phyloP scores from a whole-genome alignment of 2,797 vertebrate species.

The Neoniphon sammara region DNA sequence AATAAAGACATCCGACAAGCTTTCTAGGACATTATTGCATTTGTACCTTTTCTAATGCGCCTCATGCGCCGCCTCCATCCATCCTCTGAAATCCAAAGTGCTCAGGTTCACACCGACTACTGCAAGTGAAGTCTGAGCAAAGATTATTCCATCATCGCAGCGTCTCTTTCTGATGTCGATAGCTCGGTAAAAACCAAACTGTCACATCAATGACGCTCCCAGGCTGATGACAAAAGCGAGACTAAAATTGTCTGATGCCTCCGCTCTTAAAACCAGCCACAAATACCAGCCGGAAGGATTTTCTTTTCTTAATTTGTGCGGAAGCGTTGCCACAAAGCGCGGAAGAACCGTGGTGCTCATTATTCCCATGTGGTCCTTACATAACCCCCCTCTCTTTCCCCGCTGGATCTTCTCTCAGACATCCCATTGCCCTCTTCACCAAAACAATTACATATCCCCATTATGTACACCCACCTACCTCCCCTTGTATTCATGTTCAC shows the following conservation, averaged over 20 bases:
- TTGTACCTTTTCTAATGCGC: no score
- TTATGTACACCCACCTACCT: conserved; percentile 33
- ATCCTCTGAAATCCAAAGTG: background rate
- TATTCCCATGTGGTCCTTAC: conserved; percentile 38
- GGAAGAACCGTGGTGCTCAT: conserved; percentile 19
- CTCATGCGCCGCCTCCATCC: no score
- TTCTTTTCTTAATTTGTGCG: background rate
- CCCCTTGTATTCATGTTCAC: conserved; percentile 47
- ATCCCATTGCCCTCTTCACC: conserved; percentile 49
- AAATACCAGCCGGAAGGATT: conserved; percentile 11
- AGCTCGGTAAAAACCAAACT: conserved; percentile 44
- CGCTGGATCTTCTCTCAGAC: conserved; percentile 20
- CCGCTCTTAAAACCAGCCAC: conserved; percentile 3
- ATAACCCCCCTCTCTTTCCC: conserved; percentile 30
- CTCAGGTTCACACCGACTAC: conserved; percentile 34
- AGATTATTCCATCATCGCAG: conserved; percentile 35
- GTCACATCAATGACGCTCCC: conserved; percentile 36
- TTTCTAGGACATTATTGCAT: no score
- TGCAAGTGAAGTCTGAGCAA: conserved; percentile 39
- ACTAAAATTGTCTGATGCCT: conserved; percentile 33
- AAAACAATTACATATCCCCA: conserved; percentile 48
- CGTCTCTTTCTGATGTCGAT: conserved; percentile 58
- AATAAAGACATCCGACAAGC: no score
- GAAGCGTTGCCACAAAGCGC: background rate
- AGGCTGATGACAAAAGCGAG: conserved; percentile 44